Evolutionary conservation across 2,797 vertebrate genomes (phyloP).

Genomic region (Eptatretus atami): DNA sequence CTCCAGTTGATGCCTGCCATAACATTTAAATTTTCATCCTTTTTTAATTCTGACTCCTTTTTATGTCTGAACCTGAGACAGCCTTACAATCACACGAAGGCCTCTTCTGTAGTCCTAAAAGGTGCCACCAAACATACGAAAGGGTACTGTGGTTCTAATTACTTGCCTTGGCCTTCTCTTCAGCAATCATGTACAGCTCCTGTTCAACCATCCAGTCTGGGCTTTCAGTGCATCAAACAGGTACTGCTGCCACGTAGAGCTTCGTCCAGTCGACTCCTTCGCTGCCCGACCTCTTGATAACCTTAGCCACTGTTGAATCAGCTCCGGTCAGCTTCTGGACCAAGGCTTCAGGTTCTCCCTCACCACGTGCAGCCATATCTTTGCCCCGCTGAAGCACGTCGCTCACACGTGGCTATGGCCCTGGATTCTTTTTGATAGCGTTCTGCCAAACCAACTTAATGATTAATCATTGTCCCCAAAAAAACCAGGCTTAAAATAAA

Average conservation of each 20-base stretch:
- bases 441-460: slow-evolving; percentile 18
- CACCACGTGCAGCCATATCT: slow-evolving; percentile 15
- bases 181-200: slow-evolving; percentile 65
- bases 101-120: too few relatives aligned
- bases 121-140: too few relatives aligned
- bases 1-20: too few relatives aligned
- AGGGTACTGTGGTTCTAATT: not conserved
- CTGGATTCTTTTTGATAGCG: slow-evolving; percentile 46
- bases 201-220: slow-evolving; percentile 71
- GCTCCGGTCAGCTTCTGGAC: slow-evolving; percentile 16
- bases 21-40: too few relatives aligned
- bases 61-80: too few relatives aligned
- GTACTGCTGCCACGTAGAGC: slow-evolving; percentile 38
- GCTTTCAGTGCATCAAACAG: slow-evolving; percentile 60
- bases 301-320: slow-evolving; percentile 27
- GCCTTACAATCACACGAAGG: too few relatives aligned
- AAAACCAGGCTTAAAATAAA: not conserved
- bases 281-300: slow-evolving; percentile 24
- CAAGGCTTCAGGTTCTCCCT: slow-evolving; percentile 19
- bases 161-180: slow-evolving; percentile 52
- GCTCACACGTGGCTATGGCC: slow-evolving; percentile 46
- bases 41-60: too few relatives aligned
- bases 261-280: slow-evolving; percentile 23
- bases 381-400: slow-evolving; percentile 37
- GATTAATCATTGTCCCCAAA: not conserved